Base-by-base conservation (phyloP, 2,797 vertebrate genomes). In the Acipenser oxyrinchus region DNA sequence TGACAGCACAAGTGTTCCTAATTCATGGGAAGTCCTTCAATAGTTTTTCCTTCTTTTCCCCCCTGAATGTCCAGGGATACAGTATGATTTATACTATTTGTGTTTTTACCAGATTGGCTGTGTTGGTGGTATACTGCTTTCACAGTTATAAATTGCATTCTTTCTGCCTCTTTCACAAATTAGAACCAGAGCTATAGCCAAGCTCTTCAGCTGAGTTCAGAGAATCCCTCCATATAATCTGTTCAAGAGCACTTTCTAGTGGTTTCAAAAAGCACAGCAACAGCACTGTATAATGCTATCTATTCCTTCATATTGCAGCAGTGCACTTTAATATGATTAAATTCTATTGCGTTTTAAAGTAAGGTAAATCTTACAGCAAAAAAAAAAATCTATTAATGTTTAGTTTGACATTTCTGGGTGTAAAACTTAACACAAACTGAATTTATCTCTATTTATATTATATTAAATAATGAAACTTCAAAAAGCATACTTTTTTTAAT, bases 211-310 rank as follows among this genome's bases (percentile, higher is more conserved):
- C 8, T 71, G 62, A 72, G 68, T 76, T 68, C 76, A 76, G 76
- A 69, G 74, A 59, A 67, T 70, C 61, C 51, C 10, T 68, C 65
- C 64, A 74, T 75, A 91, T 90, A 90, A 88, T 73, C 89, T 93
- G 84, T 90, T 91, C 86, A 94, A 93, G 90, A 95, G 92, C 93
- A 92, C 92, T 91, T 91, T 88, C 93, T 94, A 93, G 93, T 82
- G 93, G 93, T 71, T 83, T 57, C 75, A 78, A 68, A 70, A 79
- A 81, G 82, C 88, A 94, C 82, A 86, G 80, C 92, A 89, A 73
- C 62, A 37, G 37, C 37, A 37, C 37, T 37, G 37, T 37, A 37
- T 37, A 37, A 37, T 37, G 37, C 5, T 37, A 37, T 37, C 37
- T 4, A 37, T 37, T 37, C 37, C 37, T 37, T 37, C 37, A 37